Conservation (phyloP, 2,888 invertebrate genomes). For the Callinectes sapidus region DNA sequence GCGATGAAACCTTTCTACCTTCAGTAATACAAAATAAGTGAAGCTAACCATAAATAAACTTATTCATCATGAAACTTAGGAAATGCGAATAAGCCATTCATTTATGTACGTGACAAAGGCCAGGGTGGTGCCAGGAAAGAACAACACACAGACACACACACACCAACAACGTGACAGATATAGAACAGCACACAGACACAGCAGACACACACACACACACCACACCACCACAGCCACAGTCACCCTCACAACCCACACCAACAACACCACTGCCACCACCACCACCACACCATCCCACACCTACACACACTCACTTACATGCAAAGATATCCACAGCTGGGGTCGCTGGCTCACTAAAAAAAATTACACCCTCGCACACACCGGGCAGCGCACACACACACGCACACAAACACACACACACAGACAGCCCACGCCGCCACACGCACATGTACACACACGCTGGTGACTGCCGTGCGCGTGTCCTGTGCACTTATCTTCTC, state of each 20-base stretch:
- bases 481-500: neutral
- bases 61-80: too few relatives aligned
- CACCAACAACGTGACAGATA: too few relatives aligned
- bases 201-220: neutral
- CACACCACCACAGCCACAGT: neutral
- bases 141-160: too few relatives aligned
- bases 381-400: slow-evolving; percentile 15
- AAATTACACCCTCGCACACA: neutral
- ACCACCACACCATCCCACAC: neutral
- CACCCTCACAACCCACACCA: too few relatives aligned
- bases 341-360: neutral
- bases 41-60: too few relatives aligned
- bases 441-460: slow-evolving; percentile 22
- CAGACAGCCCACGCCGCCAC: slow-evolving; percentile 3
- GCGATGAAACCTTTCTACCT: too few relatives aligned
- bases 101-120: too few relatives aligned
- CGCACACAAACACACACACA: neutral
- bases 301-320: neutral
- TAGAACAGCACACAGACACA: neutral
- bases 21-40: too few relatives aligned
- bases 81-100: too few relatives aligned
- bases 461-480: neutral
- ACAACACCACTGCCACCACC: neutral
- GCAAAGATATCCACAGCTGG: neutral
- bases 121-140: too few relatives aligned